A percentile compares a stretch with the other conserved stretches of the same genome.
Conservation (phyloP, 2,113 vertebrate genomes). For the Eptesicus fuscus region DNA sequence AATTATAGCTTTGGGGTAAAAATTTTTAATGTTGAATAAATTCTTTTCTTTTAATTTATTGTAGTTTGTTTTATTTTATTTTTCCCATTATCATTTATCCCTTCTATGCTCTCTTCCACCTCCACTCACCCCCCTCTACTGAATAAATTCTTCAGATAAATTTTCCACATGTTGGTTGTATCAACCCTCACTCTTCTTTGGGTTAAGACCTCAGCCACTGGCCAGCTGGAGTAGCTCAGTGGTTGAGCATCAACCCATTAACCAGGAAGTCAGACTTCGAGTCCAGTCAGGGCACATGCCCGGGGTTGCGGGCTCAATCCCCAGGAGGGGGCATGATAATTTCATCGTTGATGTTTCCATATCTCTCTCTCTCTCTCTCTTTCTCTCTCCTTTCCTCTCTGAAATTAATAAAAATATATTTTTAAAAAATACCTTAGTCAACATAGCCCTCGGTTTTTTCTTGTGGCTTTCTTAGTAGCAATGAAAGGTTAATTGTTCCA, state of each 20-base stretch:
- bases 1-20: not conserved
- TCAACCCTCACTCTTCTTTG: not conserved
- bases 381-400: no score
- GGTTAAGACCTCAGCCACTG: not conserved
- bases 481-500: not conserved
- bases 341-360: no score
- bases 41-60: not conserved
- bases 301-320: no score
- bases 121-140: not conserved
- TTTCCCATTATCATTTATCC: not conserved
- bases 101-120: not conserved
- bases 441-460: not conserved
- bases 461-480: not conserved
- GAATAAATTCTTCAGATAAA: not conserved
- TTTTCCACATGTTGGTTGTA: not conserved
- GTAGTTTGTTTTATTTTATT: not conserved
- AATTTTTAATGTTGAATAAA: not conserved
- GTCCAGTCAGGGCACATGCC: no score
- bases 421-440: no score
- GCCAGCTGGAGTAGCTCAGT: no score
- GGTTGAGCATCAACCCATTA: no score
- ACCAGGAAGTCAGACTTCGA: no score
- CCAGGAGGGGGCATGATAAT: no score
- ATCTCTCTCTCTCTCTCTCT: no score
- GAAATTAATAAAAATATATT: no score